phyloP scores from a whole-genome alignment of 2,888 invertebrate genomes.

The Nasonovia ribisnigri region DNA sequence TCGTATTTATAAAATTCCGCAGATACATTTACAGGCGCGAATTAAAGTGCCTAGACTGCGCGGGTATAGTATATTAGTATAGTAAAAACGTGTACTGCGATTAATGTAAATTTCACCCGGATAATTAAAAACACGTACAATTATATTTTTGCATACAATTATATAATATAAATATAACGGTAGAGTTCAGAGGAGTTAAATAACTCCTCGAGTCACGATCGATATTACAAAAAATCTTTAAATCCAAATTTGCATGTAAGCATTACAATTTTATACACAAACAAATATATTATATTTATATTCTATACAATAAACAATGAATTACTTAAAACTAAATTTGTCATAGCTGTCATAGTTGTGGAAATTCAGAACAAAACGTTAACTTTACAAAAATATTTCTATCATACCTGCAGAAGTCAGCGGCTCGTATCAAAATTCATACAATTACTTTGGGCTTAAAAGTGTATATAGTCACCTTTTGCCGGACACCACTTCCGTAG shows the following conservation, averaged over 20 bases:
- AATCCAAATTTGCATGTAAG: background rate
- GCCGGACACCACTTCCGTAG: too few relatives aligned
- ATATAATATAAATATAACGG: too few relatives aligned
- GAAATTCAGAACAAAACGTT: background rate
- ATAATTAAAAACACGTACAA: too few relatives aligned
- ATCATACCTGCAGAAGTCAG: background rate
- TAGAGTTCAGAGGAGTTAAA: too few relatives aligned
- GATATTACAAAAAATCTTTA: background rate
- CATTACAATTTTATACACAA: background rate
- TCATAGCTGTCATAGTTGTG: background rate
- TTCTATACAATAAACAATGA: background rate
- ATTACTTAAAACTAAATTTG: background rate
- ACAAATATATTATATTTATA: background rate
- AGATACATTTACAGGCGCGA: background rate
- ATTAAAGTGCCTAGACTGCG: background rate
- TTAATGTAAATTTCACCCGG: background rate
- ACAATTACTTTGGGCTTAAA: too few relatives aligned
- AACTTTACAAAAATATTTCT: background rate
- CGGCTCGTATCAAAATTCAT: too few relatives aligned
- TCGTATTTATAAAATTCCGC: background rate
- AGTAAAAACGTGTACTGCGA: too few relatives aligned
- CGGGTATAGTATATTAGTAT: background rate
- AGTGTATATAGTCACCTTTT: too few relatives aligned
- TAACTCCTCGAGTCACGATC: background rate
- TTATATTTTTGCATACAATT: too few relatives aligned